These are phyloP conservation scores for Laothoe populi DNA, from an alignment of 2,888 invertebrate genomes.

Conservation along the genomic window DNA sequence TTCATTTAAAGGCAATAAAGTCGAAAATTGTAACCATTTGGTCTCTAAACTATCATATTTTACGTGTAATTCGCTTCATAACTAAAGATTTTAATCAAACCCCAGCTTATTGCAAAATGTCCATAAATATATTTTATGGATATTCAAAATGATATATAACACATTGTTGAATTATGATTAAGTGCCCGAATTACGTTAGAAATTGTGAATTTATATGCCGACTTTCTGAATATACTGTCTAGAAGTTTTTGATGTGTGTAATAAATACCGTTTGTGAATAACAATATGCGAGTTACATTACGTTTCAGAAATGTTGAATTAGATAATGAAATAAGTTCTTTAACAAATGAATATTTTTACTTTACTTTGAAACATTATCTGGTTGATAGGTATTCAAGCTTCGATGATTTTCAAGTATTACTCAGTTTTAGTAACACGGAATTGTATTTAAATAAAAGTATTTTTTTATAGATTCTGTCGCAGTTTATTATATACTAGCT, in stretches of 20 bases:
- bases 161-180: constrained; percentile 5
- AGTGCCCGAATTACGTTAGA: neutral
- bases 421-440: too few relatives aligned
- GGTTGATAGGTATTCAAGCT: too few relatives aligned
- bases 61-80: neutral
- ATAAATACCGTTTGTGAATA: neutral
- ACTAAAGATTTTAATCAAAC: constrained; percentile 2
- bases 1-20: too few relatives aligned
- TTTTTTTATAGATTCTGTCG: too few relatives aligned
- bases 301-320: neutral
- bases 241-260: neutral
- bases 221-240: neutral
- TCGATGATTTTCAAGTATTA: too few relatives aligned
- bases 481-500: too few relatives aligned
- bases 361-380: too few relatives aligned
- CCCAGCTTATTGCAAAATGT: neutral
- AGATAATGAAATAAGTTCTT: neutral
- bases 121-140: constrained; percentile 14
- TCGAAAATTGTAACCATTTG: neutral
- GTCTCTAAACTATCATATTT: neutral
- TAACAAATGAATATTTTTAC: neutral
- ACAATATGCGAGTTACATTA: neutral
- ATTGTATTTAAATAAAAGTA: too few relatives aligned
- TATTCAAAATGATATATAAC: too few relatives aligned
- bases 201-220: constrained; percentile 15